Evolutionary conservation across 2,113 vertebrate species (phyloP).

Genomic region (Cygnus atratus): DNA sequence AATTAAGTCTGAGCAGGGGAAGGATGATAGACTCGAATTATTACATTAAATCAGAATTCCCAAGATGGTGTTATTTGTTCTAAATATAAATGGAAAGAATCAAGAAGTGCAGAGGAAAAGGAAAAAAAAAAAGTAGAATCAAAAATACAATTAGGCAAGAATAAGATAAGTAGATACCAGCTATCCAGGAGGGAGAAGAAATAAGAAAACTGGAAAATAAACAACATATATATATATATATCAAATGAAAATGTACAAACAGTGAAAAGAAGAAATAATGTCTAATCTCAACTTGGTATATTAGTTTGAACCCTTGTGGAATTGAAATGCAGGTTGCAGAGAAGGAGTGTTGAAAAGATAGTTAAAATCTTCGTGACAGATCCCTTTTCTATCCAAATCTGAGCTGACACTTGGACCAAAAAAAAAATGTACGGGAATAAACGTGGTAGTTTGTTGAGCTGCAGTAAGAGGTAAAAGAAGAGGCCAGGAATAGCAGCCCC

Average conservation of each 20-base stretch:
- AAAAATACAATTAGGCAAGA: background rate
- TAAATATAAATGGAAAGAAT: background rate
- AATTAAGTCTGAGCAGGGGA: background rate
- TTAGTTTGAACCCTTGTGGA: background rate
- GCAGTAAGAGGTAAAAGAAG: background rate
- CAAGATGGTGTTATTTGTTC: background rate
- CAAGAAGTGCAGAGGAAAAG: background rate
- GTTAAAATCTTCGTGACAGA: background rate
- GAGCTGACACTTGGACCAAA: background rate
- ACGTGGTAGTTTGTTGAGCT: background rate
- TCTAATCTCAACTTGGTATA: background rate
- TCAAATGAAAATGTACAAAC: background rate
- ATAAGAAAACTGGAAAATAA: background rate
- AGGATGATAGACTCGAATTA: background rate
- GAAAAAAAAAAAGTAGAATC: background rate
- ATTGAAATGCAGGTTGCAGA: background rate
- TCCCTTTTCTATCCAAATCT: background rate
- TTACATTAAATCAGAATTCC: background rate
- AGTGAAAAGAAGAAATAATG: background rate
- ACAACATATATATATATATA: background rate
- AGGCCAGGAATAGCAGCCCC: background rate
- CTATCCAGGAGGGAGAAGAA: background rate
- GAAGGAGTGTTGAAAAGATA: background rate
- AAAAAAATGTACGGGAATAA: accelerated
- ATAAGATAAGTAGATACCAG: background rate